phyloP scores from a whole-genome alignment of 2,888 invertebrate genomes.

The Pachydiplax longipennis region DNA sequence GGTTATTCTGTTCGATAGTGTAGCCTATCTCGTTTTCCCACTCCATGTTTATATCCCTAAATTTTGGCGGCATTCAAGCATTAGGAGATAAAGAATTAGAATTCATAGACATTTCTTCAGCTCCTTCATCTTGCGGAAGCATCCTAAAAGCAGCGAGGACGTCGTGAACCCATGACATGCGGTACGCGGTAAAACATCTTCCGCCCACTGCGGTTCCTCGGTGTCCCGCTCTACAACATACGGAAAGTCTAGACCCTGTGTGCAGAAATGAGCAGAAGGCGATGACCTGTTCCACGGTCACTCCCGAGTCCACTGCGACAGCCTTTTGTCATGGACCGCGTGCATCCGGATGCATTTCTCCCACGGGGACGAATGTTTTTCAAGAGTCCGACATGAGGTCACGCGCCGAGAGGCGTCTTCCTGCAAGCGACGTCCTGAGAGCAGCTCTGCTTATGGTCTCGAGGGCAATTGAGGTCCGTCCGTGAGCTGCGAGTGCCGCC shows the following conservation, averaged over 20 bases:
- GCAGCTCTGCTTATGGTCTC: background rate
- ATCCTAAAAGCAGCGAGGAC: background rate
- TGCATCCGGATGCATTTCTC: slow-evolving; percentile 14
- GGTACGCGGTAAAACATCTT: too few species aligned
- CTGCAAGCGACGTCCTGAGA: background rate
- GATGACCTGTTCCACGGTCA: slow-evolving; percentile 7
- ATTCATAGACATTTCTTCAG: too few species aligned
- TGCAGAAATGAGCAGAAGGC: background rate
- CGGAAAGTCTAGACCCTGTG: background rate
- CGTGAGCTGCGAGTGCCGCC: background rate
- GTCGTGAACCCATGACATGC: background rate
- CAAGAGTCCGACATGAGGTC: background rate
- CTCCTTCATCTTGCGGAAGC: too few species aligned
- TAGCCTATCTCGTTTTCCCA: too few species aligned
- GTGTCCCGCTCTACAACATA: background rate
- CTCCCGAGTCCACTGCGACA: background rate
- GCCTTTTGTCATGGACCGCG: slow-evolving; percentile 2
- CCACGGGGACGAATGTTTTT: background rate
- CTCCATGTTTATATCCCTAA: too few species aligned
- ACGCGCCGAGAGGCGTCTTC: background rate
- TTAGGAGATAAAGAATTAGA: too few species aligned
- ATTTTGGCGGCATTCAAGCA: too few species aligned
- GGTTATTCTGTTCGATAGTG: too few species aligned
- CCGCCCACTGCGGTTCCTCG: too few species aligned
- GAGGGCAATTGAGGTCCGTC: too few species aligned